Percentiles rank a stretch among this genome's conserved stretches.
Conservation (phyloP, 2,797 vertebrate species). For the Benthosema pterotum region DNA sequence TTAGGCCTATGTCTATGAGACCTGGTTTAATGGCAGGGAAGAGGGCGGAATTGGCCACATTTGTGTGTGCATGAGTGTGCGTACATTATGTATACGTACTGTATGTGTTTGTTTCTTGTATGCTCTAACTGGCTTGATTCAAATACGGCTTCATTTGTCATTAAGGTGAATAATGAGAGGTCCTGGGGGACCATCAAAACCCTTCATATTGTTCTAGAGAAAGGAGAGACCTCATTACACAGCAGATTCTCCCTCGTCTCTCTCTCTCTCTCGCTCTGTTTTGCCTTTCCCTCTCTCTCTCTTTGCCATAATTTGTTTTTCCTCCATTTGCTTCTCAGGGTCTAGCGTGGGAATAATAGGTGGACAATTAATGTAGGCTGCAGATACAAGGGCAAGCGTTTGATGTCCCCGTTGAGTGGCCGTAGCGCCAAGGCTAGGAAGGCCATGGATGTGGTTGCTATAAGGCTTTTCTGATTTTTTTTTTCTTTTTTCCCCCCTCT, state of each 20-base stretch:
- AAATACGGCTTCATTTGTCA: constrained; percentile 56
- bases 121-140: constrained; percentile 29
- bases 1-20: not conserved
- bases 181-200: constrained; percentile 56
- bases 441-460: constrained; percentile 49
- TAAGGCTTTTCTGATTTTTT: constrained; percentile 51
- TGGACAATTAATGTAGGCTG: constrained; percentile 79
- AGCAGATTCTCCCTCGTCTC: constrained; percentile 4
- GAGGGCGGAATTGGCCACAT: not conserved
- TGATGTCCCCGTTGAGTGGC: constrained; percentile 82
- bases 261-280: no score
- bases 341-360: constrained; percentile 79
- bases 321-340: constrained; percentile 63
- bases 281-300: constrained; percentile 12
- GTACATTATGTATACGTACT: not conserved
- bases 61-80: not conserved
- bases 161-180: constrained; percentile 63
- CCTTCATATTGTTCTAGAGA: constrained; percentile 72
- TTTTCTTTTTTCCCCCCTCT: constrained; percentile 28
- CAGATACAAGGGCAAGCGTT: constrained; percentile 71
- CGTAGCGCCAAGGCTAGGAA: constrained; percentile 60
- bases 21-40: not conserved
- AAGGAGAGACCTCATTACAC: constrained; percentile 69
- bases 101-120: constrained; percentile 10
- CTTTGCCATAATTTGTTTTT: constrained; percentile 64